phyloP scores from a whole-genome alignment of 2,113 vertebrate genomes.

The Stigmatopora argus region DNA sequence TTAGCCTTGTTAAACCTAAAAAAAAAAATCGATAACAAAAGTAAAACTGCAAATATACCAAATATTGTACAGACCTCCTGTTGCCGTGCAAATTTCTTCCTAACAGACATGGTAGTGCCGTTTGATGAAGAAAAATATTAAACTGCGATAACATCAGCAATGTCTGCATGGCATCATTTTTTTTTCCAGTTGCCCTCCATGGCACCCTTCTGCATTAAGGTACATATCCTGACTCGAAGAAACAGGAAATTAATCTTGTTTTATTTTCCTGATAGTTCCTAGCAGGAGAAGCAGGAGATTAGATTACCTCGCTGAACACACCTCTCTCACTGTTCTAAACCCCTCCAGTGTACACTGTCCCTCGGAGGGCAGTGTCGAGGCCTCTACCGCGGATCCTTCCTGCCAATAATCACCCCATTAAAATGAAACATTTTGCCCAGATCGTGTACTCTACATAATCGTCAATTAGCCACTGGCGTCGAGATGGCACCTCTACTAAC shows the following conservation, averaged over 20 bases:
- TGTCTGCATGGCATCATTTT: constrained; percentile 25
- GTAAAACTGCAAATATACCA: background rate
- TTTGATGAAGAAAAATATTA: constrained; percentile 45
- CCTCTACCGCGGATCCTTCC: constrained; percentile 60
- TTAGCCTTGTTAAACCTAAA: too few species aligned
- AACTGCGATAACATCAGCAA: constrained; percentile 59
- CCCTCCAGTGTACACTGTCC: constrained; percentile 46
- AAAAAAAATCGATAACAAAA: constrained; percentile 7
- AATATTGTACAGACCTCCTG: constrained; percentile 1
- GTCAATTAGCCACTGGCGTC: constrained; percentile 65
- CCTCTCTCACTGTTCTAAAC: constrained; percentile 58
- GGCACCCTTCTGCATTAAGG: constrained; percentile 23
- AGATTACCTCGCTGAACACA: constrained; percentile 65
- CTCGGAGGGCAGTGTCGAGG: constrained; percentile 52
- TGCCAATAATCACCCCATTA: constrained; percentile 73
- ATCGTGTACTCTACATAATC: constrained; percentile 67
- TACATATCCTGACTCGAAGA: constrained; percentile 45
- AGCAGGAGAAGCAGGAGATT: constrained; percentile 64
- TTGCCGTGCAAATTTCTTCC: constrained; percentile 15
- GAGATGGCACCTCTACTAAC: constrained; percentile 58
- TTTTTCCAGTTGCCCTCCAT: constrained; percentile 14
- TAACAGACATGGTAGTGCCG: constrained; percentile 21
- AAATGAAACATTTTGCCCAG: constrained; percentile 61
- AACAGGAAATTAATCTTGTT: constrained; percentile 66
- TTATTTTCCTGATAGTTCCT: constrained; percentile 60